A percentile compares a stretch with the other conserved stretches of the same genome.
Conservation (phyloP, 2,888 invertebrate genomes). For the Eupithecia pulchellata region DNA sequence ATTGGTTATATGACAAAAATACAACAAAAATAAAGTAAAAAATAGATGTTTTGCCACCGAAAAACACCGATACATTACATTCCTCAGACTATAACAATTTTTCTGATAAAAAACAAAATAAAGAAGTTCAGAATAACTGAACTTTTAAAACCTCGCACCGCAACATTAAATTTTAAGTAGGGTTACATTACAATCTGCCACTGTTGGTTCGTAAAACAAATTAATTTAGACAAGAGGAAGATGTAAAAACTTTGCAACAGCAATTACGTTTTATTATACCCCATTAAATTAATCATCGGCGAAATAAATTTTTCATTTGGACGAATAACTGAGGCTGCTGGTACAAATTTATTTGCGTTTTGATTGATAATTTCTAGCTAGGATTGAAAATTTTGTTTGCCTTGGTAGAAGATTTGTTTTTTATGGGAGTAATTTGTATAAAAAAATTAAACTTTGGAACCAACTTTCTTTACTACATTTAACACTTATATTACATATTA, state of each 20-base stretch:
- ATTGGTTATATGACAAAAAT: too few relatives aligned
- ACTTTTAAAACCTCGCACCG: constrained; percentile 17
- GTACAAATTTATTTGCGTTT: constrained; percentile 75
- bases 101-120: constrained; percentile 4
- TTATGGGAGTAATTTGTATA: not conserved
- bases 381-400: constrained; percentile 50
- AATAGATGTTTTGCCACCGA: not conserved
- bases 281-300: constrained; percentile 84
- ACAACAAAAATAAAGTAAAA: not conserved
- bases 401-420: constrained; percentile 3
- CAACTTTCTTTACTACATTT: too few relatives aligned
- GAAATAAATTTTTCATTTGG: constrained; percentile 85
- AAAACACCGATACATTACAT: not conserved
- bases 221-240: constrained; percentile 83
- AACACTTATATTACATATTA: too few relatives aligned
- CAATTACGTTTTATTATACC: constrained; percentile 82
- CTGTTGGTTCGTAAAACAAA: constrained; percentile 67
- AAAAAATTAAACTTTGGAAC: not conserved
- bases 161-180: constrained; percentile 43
- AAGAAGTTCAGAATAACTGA: constrained; percentile 11
- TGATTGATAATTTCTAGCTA: constrained; percentile 72
- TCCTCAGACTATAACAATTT: not conserved
- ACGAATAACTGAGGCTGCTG: constrained; percentile 76
- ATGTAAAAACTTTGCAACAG: constrained; percentile 84
- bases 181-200: constrained; percentile 51